phyloP scores from a whole-genome alignment of 2,797 vertebrate species.

The Scolopax bukidnonensis region DNA sequence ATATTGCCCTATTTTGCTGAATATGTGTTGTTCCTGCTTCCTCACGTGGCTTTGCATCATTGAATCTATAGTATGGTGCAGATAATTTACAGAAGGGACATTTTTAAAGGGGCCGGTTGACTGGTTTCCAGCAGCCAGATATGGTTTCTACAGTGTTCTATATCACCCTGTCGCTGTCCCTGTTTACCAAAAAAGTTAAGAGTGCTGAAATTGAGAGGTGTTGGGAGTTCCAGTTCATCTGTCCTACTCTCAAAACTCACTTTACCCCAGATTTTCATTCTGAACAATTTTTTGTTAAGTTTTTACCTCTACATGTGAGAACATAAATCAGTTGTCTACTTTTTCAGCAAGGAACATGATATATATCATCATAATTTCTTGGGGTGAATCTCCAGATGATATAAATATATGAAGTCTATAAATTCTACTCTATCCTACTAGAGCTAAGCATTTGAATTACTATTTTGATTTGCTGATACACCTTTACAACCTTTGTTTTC shows the following conservation, averaged over 20 bases:
- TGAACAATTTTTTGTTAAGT: not conserved
- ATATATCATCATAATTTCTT: not conserved
- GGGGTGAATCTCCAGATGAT: not conserved
- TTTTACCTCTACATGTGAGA: not conserved
- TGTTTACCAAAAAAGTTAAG: not conserved
- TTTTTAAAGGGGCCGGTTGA: not conserved
- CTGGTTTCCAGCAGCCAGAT: not conserved
- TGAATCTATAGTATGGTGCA: not conserved
- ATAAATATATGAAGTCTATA: not conserved
- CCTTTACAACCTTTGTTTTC: not conserved
- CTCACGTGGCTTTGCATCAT: not conserved
- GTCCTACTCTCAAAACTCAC: not conserved
- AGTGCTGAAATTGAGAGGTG: not conserved
- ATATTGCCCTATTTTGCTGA: not conserved
- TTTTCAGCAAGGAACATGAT: not conserved
- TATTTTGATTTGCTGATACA: not conserved
- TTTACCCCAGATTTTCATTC: not conserved
- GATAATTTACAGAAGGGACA: not conserved
- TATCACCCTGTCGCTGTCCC: not conserved
- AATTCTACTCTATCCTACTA: not conserved
- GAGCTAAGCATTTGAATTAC: not conserved
- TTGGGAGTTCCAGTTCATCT: not conserved
- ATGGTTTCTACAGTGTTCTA: not conserved
- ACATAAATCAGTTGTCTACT: not conserved
- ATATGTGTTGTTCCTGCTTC: not conserved